Conservation (phyloP, 1,140 invertebrate species). For the Camponotus vicinus region DNA sequence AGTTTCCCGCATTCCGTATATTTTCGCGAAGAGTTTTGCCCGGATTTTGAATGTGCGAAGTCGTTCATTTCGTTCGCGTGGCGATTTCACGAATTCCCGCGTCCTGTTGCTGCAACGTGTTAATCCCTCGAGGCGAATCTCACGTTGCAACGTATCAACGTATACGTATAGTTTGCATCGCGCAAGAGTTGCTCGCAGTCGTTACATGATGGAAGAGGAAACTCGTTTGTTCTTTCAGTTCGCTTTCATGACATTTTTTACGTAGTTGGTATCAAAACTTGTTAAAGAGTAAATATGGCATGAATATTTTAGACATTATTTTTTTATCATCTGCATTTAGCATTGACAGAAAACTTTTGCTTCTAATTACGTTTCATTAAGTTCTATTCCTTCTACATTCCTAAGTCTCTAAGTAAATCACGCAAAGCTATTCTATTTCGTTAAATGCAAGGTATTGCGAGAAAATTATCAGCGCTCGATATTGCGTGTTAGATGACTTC, state of each 20-base stretch:
- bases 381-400: neutral
- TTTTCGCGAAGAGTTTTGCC: slow-evolving; percentile 12
- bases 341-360: neutral
- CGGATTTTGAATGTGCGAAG: slow-evolving; percentile 22
- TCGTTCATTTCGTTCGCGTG: slow-evolving; percentile 2
- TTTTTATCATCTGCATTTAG: neutral
- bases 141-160: slow-evolving; percentile 8
- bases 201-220: slow-evolving; percentile 40
- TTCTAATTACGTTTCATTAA: slow-evolving; percentile 31
- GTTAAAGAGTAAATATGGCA: neutral
- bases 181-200: slow-evolving; percentile 4
- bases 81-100: neutral
- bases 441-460: neutral
- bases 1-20: slow-evolving; percentile 14
- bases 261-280: neutral
- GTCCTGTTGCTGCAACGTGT: slow-evolving; percentile 51
- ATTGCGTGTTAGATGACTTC: slow-evolving; percentile 19
- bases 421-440: neutral
- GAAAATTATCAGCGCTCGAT: slow-evolving; percentile 13
- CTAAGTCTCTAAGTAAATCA: neutral
- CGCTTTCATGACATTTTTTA: neutral
- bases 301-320: neutral
- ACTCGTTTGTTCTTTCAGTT: slow-evolving; percentile 12
- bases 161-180: slow-evolving; percentile 8
- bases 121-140: slow-evolving; percentile 8